phyloP scores from a whole-genome alignment of 2,888 invertebrate species.

The Hoplodrina blanda region DNA sequence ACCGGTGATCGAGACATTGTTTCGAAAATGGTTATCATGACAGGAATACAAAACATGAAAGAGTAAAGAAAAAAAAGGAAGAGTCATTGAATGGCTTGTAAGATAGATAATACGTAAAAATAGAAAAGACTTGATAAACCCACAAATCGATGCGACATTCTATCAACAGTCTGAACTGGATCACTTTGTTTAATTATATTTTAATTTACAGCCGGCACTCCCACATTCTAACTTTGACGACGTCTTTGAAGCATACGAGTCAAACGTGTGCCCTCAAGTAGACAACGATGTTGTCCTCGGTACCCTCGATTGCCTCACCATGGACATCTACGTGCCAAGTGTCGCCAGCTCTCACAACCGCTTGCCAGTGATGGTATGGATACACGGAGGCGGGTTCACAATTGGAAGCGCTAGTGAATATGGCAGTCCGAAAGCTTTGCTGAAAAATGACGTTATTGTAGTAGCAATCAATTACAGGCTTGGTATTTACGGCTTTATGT shows the following conservation, averaged over 20 bases:
- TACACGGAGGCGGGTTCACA: constrained; percentile 44
- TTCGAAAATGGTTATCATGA: background rate
- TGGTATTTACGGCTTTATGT: constrained; percentile 69
- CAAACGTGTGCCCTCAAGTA: constrained; percentile 60
- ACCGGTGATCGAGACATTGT: background rate
- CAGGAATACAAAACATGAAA: no score
- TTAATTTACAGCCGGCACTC: constrained; percentile 50
- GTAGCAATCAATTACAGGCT: constrained; percentile 51
- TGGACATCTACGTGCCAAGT: constrained; percentile 64
- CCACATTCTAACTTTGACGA: constrained; percentile 56
- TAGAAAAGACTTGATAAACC: no score
- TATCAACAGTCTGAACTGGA: no score
- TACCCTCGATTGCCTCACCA: constrained; percentile 58
- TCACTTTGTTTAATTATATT: background rate
- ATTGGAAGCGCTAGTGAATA: constrained; percentile 4
- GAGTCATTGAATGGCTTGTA: no score
- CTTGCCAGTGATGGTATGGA: constrained; percentile 53
- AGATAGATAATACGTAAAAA: no score
- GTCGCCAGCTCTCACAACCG: constrained; percentile 35
- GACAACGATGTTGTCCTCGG: constrained; percentile 27
- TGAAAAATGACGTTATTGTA: constrained; percentile 50
- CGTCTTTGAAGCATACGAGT: constrained; percentile 62
- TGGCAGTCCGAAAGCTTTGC: constrained; percentile 13
- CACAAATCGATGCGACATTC: no score
- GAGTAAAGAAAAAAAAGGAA: no score